Percentiles rank a stretch among this genome's conserved stretches.
Conservation (phyloP, 2,888 invertebrate genomes). For the Parasteatoda lunata region DNA sequence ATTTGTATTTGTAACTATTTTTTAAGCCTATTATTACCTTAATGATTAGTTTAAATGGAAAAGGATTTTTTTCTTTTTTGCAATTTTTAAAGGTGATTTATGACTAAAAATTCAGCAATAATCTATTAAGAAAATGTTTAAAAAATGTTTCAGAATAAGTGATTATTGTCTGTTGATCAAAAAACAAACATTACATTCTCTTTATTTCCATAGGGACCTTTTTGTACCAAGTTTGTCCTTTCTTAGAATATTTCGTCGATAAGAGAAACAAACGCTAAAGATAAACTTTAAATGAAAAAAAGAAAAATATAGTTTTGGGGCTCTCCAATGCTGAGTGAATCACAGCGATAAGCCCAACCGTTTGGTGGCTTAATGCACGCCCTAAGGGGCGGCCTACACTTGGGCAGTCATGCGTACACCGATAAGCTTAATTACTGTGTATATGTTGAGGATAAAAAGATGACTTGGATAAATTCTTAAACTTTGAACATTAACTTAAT, state of each 20-base stretch:
- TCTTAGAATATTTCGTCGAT: constrained; percentile 39
- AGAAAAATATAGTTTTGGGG: constrained; percentile 19
- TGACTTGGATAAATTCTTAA: constrained; percentile 56
- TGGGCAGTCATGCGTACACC: constrained; percentile 49
- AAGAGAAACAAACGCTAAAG: constrained; percentile 60
- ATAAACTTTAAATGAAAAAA: constrained; percentile 53
- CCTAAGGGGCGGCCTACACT: constrained; percentile 40
- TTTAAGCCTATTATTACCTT: too few species aligned
- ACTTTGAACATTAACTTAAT: constrained; percentile 67
- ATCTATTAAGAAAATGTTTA: too few species aligned
- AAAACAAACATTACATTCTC: constrained; percentile 24
- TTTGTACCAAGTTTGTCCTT: constrained; percentile 42
- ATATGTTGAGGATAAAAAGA: not conserved
- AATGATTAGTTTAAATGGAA: too few species aligned
- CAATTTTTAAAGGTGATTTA: too few species aligned
- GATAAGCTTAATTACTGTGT: constrained; percentile 64
- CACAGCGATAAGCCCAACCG: constrained; percentile 34
- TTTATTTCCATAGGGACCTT: constrained; percentile 55
- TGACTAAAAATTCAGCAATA: too few species aligned
- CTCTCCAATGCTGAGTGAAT: constrained; percentile 44
- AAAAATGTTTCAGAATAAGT: too few species aligned
- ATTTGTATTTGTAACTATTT: too few species aligned
- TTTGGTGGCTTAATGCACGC: constrained; percentile 57
- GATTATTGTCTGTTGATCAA: too few species aligned
- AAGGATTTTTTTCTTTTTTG: too few species aligned